A percentile compares a stretch with the other conserved stretches of the same genome.
These are phyloP conservation scores for Hydropsyche betteni DNA, from an alignment of 2,888 invertebrate species.

Conservation along the genomic window DNA sequence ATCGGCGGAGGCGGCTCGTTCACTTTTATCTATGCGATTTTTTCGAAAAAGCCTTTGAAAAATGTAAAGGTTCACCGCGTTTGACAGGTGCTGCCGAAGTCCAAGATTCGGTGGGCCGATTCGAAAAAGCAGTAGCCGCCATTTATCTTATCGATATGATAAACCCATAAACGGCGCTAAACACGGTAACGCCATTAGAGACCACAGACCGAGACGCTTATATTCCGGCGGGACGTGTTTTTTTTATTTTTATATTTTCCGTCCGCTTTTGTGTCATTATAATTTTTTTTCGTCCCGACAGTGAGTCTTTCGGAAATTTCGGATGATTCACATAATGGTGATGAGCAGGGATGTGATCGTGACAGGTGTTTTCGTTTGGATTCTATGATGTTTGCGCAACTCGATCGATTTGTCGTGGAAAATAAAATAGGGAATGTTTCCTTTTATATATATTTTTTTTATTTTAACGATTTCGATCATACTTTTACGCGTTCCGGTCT, in stretches of 20 bases:
- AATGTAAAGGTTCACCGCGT: constrained; percentile 13
- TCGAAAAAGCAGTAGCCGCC: background rate
- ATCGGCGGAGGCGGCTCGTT: background rate
- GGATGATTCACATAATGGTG: too few species aligned
- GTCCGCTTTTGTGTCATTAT: background rate
- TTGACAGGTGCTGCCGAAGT: constrained; percentile 27
- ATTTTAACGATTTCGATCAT: too few species aligned
- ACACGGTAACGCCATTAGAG: constrained; percentile 47
- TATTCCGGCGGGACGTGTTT: background rate
- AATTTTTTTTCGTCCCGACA: background rate
- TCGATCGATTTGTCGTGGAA: too few species aligned
- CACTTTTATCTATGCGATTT: constrained; percentile 2
- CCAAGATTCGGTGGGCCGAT: too few species aligned
- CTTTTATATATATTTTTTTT: too few species aligned
- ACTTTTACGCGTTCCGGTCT: too few species aligned
- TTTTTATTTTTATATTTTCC: constrained; percentile 14
- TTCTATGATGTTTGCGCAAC: background rate
- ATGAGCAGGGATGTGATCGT: background rate
- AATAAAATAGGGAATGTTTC: too few species aligned
- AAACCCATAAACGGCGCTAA: constrained; percentile 40
- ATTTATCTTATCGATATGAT: constrained; percentile 31
- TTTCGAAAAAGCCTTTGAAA: constrained; percentile 14
- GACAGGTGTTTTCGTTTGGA: constrained; percentile 37
- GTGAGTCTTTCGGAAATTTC: background rate
- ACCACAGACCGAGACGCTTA: constrained; percentile 6